Evolutionary conservation across 2,797 vertebrate species (phyloP), one percentile per base, ranked within the genome.

Genomic region (Sternarchorhynchus goeldii): DNA sequence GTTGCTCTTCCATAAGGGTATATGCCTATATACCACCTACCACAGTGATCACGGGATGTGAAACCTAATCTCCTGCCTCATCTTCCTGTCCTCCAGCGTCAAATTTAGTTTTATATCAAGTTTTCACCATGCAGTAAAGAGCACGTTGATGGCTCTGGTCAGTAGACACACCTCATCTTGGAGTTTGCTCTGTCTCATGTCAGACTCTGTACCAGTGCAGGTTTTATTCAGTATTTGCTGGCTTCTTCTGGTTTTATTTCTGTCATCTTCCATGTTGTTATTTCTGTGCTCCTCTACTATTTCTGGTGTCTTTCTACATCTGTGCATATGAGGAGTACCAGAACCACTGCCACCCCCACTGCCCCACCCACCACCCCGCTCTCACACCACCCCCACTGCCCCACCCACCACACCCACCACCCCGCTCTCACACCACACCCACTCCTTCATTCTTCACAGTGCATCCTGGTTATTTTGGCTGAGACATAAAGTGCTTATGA

Each of bases 401-500:
- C 41, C 41, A 45, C 6, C 45, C 45, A 50, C 2, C 45, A 14
- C 10, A n/a, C n/a, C n/a, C n/a, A n/a, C n/a, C n/a, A n/a, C 45
- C 25, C 25, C 0, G 25, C 25, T 25, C 25, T 25, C 25, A 25
- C 25, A 25, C 25, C 25, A 25, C 25, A 0, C 25, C 25, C 25
- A 25, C 25, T 25, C 8, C 55, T 56, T 14, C 45, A 25, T 58
- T 74, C 63, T 69, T 53, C n/a, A 29, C 65, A 18, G 20, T 68
- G 66, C 69, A 41, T 73, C 1, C 12, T 69, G 29, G 45, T 7
- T 21, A 72, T 62, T 76, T 65, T 73, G 4, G 10, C 36, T 8
- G 73, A 78, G 36, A 81, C 25, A 18, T 34, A 55, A 68, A 59
- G 2, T 50, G 45, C 10, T 50, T 86, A 86, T 90, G 87, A 89